Conservation (phyloP, 2,797 vertebrate genomes). For the Naso thynnoides region DNA sequence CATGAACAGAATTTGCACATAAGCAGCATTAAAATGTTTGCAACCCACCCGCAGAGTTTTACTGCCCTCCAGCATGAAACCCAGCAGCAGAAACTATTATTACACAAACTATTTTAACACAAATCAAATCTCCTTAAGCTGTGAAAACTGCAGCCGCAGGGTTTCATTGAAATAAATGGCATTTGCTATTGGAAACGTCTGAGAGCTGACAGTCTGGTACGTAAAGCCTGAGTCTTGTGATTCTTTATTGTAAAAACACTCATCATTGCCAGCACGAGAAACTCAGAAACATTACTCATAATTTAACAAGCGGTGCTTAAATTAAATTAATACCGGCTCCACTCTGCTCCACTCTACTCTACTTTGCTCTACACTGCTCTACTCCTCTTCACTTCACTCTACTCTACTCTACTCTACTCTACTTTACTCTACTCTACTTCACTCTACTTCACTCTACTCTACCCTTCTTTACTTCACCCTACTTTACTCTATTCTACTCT, state of each 20-base stretch:
- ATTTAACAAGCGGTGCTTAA: neutral
- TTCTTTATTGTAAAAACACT: neutral
- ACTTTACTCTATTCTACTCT: no score
- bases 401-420: no score
- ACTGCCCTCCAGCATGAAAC: constrained; percentile 2
- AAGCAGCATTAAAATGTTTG: constrained; percentile 28
- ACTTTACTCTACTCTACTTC: no score
- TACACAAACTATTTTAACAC: constrained; percentile 36
- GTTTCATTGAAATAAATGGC: constrained; percentile 38
- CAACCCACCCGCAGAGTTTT: constrained; percentile 13
- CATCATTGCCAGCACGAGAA: neutral
- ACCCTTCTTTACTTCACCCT: no score
- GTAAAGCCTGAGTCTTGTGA: neutral
- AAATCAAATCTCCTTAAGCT: constrained; percentile 38
- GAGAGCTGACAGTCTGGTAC: neutral
- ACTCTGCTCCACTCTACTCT: no score
- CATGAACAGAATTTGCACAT: constrained; percentile 37
- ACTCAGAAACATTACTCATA: neutral
- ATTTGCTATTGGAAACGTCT: constrained; percentile 23
- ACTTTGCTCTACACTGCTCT: no score
- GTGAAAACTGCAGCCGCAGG: constrained; percentile 31
- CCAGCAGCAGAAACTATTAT: constrained; percentile 4
- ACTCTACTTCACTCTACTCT: no score
- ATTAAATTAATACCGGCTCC: no score
- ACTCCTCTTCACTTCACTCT: no score